Base-by-base conservation (phyloP, 2,888 invertebrate genomes). In the Gnatocerus cornutus region DNA sequence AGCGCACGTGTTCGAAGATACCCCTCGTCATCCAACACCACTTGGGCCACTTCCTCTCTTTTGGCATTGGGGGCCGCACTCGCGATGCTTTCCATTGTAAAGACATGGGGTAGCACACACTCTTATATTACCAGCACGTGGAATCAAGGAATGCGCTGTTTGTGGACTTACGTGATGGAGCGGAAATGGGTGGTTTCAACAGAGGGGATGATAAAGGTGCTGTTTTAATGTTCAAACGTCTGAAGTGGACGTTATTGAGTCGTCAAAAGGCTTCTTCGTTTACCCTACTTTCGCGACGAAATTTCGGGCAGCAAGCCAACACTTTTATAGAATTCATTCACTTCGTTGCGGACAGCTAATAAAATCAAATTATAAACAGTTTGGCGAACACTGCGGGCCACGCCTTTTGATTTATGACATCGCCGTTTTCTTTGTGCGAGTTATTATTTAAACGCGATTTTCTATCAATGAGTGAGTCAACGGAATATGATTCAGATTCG, bases 1-100 rank as follows among this genome's bases (percentile, higher is more conserved):
- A 43, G 78, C 81, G 83, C 84, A 83, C 84, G 83, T 83, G 84
- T 84, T 83, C 78, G 71, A 74, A 81, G 78, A 80, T 80, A 79
- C 79, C 79, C 80, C 59, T 52, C 80, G 83, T 81, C 80, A 84
- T 79, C 77, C 75, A 70, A 70, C 70, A 70, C 70, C 70, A 70
- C 70, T 70, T 21, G 70, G 82, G 81, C 81, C 76, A 82, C 82
- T 82, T 84, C 83, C 83, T 83, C 79, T 82, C 78, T 77, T 77
- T 79, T 79, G 76, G 77, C 37, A 48, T 39, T 61, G 67, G 48
- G 70, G 66, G 69, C 63, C 55, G 69, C 27, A 21, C 64, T 56
- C 69, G 64, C 64, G 58, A 69, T 53, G 53, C 41, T 58, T 59
- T 59, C 43, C 52, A 67, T 67, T 67, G 66, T 66, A 13, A 21